A percentile compares a stretch with the other conserved stretches of the same genome.
phyloP scores from a whole-genome alignment of 1,140 invertebrate genomes.

The Cyclargus thomasi region DNA sequence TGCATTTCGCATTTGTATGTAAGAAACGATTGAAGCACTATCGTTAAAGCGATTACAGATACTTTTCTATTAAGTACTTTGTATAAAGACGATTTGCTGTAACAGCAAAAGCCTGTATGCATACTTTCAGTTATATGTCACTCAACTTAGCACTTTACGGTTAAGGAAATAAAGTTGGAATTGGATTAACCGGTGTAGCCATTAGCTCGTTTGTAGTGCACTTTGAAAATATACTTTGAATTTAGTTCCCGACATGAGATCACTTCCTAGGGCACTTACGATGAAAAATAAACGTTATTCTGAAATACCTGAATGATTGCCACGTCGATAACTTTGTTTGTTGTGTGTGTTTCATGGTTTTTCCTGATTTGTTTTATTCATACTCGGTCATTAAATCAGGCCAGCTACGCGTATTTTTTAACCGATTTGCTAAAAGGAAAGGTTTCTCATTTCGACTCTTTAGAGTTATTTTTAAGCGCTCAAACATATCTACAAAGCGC shows the following conservation, averaged over 20 bases:
- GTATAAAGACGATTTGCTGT: not conserved
- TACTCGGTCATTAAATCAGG: no score
- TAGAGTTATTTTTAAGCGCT: no score
- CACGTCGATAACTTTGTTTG: not conserved
- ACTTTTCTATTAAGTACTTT: not conserved
- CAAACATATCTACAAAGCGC: no score
- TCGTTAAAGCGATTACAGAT: not conserved
- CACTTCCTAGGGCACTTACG: not conserved
- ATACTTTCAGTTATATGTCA: not conserved
- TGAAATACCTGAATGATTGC: not conserved
- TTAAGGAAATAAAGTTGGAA: not conserved
- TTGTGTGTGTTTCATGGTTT: not conserved
- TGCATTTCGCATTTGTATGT: not conserved
- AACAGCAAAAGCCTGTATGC: not conserved
- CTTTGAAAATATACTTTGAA: slow-evolving; percentile 1
- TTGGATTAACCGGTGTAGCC: not conserved
- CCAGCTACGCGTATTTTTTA: no score
- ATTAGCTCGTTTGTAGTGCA: slow-evolving; percentile 1
- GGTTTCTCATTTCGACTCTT: no score
- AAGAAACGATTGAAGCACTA: not conserved
- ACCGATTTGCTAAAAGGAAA: no score
- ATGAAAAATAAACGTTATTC: not conserved
- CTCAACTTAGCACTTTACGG: not conserved
- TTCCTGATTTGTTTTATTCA: not conserved
- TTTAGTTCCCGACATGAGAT: slow-evolving; percentile 2